Conservation (phyloP, 2,888 invertebrate species). For the Cistogaster globosa region DNA sequence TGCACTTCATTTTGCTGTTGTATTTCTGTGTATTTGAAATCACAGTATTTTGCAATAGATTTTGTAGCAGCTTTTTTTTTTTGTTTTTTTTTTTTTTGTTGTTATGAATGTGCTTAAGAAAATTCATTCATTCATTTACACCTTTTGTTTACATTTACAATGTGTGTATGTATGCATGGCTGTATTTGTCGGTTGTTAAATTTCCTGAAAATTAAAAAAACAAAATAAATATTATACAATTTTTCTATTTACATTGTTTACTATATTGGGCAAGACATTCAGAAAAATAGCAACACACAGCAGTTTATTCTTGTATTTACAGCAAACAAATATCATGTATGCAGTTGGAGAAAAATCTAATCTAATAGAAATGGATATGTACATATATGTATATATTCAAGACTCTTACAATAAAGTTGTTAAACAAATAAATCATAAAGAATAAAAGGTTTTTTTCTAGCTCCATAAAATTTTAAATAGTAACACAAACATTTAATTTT, state of each 20-base stretch:
- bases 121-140: constrained; percentile 33
- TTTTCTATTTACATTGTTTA: constrained; percentile 50
- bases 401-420: not conserved
- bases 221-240: constrained; percentile 42
- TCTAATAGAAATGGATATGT: not conserved
- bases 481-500: too few relatives aligned
- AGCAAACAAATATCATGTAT: constrained; percentile 42
- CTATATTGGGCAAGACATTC: constrained; percentile 39
- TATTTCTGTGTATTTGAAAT: not conserved
- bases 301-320: constrained; percentile 27
- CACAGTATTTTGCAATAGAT: constrained; percentile 40
- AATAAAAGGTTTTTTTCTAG: too few relatives aligned
- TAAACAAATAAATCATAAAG: not conserved
- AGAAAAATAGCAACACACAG: not conserved
- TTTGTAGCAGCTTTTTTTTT: constrained; percentile 37
- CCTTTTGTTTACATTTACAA: constrained; percentile 11
- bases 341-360: constrained; percentile 26
- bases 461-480: too few relatives aligned
- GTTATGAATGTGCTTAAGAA: constrained; percentile 13
- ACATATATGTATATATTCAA: constrained; percentile 12
- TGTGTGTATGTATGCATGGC: not conserved
- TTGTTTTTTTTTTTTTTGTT: too few relatives aligned
- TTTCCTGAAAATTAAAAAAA: constrained; percentile 23
- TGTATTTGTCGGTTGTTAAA: constrained; percentile 27
- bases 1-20: not conserved